Conservation (phyloP, 2,888 invertebrate species). For the Apotomis turbidana region DNA sequence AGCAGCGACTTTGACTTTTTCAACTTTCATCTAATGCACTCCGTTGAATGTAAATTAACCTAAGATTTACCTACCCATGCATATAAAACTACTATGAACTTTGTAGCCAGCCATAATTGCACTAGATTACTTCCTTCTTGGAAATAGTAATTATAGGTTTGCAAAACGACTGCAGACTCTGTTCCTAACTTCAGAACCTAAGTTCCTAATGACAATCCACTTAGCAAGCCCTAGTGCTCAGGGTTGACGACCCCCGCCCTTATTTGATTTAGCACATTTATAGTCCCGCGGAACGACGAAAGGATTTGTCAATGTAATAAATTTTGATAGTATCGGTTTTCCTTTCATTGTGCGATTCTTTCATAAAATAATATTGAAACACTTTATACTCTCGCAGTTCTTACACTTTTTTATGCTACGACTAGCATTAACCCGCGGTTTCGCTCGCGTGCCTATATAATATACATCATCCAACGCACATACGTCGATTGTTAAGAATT, state of each 20-base stretch:
- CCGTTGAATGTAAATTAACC: background rate
- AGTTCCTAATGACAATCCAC: constrained; percentile 8
- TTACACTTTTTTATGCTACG: too few species aligned
- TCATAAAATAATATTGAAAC: too few species aligned
- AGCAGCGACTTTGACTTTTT: too few species aligned
- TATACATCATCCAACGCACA: too few species aligned
- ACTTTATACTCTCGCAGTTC: too few species aligned
- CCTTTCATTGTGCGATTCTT: too few species aligned
- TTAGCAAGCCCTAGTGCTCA: constrained; percentile 9
- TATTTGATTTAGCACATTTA: constrained; percentile 25
- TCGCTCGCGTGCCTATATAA: too few species aligned
- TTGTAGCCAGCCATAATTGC: background rate
- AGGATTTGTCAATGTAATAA: constrained; percentile 6
- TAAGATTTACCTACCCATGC: background rate
- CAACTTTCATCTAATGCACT: background rate
- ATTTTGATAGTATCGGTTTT: background rate
- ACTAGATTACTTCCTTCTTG: background rate
- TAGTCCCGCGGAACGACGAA: background rate
- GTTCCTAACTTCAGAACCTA: constrained; percentile 2
- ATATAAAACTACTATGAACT: background rate
- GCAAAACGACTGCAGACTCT: background rate
- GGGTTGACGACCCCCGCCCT: constrained; percentile 20
- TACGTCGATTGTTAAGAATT: too few species aligned
- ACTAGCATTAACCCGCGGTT: too few species aligned
- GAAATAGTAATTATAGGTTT: background rate